Base-by-base conservation (phyloP, 2,888 invertebrate species). In the Brachyopa scutellaris region DNA sequence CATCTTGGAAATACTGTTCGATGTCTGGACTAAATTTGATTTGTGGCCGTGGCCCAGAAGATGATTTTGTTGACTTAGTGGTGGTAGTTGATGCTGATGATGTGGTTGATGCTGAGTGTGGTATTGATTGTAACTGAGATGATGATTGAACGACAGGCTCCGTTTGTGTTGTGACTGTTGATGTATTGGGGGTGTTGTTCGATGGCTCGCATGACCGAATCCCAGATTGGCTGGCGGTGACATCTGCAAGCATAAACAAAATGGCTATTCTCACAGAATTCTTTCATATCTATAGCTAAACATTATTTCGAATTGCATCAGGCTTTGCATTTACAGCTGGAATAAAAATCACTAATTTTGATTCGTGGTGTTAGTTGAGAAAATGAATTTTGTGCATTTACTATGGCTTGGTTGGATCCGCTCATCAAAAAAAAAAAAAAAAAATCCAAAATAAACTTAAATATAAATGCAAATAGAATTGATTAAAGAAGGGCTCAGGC, bases 101-200 rank as follows among this genome's bases (percentile, higher is more conserved):
- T 92, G 93, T 90, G 91, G 93, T 88, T 87, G 90, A 89, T 87
- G 90, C 87, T 87, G 90, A 88, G 87, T 89, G 88, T 89, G 88
- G 88, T 92, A 93, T 89, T 93, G 93, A 88, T 93, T 93, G 91
- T 93, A 93, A 89, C 93, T 93, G 91, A 93, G 93, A 90, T 93
- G 93, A 90, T 93, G 93, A 91, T 93, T 93, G 92, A 93, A 93
- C 89, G 94, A 93, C 87, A 92, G 94, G 92, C 92, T 94, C 92
- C 92, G 92, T 92, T 92, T 94, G 92, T 92, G 94, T 92, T 92
- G 93, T 89, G 92, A 92, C 92, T 91, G 88, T 87, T 87, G 87
- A 87, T 88, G 92, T 91, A 84, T 90, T 90, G 88, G 90, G 90
- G 91, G 92, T 91, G 91, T 92, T 91, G 91, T 92, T 91, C 91